These are phyloP conservation scores for Medauroidea extradentata DNA, from an alignment of 1,140 invertebrate genomes.

Conservation along the genomic window DNA sequence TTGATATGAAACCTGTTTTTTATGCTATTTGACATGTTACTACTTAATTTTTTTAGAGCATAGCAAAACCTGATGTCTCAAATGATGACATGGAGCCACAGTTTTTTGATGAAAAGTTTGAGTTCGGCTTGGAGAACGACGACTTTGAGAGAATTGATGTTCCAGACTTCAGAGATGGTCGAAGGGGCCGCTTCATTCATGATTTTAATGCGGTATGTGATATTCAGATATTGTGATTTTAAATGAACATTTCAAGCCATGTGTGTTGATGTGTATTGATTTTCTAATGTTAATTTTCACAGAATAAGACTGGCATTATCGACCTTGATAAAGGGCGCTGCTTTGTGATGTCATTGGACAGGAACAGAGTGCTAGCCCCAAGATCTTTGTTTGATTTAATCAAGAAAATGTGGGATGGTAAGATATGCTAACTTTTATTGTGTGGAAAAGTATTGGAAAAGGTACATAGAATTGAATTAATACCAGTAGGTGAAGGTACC, in stretches of 20 bases:
- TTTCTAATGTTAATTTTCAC: conserved; percentile 21
- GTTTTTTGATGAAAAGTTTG: conserved; percentile 71
- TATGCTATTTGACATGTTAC: too few relatives aligned
- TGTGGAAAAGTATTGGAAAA: not conserved
- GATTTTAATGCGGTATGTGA: conserved; percentile 72
- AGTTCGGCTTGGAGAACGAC: conserved; percentile 61
- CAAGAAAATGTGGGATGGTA: conserved; percentile 66
- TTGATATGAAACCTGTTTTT: too few relatives aligned
- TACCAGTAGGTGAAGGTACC: not conserved
- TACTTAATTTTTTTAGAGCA: too few relatives aligned
- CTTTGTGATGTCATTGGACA: conserved; percentile 85
- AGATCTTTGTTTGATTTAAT: conserved; percentile 71
- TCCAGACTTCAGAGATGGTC: conserved; percentile 71
- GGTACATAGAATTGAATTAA: not conserved
- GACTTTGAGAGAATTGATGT: conserved; percentile 73
- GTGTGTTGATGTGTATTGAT: not conserved
- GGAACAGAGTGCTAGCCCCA: conserved; percentile 63
- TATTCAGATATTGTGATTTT: conserved; percentile 2
- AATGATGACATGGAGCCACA: not conserved
- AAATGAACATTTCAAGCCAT: not conserved
- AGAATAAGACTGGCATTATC: conserved; percentile 81
- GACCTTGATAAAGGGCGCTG: conserved; percentile 71
- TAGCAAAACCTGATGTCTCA: not conserved
- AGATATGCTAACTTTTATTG: not conserved
- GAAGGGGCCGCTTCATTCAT: conserved; percentile 77